phyloP scores from a whole-genome alignment of 2,113 vertebrate species.

The Trochalopteron elliotii region DNA sequence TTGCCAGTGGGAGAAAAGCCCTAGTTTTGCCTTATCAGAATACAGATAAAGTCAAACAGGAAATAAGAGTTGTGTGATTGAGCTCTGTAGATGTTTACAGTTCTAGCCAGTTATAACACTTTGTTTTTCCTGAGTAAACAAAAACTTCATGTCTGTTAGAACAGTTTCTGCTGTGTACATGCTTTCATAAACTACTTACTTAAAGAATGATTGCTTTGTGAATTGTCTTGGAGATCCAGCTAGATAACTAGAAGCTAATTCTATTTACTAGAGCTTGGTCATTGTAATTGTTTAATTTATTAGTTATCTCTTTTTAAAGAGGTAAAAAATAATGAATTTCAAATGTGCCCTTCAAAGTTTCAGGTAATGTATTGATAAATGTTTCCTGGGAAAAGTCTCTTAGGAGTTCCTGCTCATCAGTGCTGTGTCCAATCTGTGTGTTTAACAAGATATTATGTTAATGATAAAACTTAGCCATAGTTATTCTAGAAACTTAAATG shows the following conservation, averaged over 20 bases:
- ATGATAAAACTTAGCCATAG: not conserved
- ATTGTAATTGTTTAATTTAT: not conserved
- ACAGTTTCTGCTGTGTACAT: not conserved
- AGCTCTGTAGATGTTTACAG: conserved; percentile 29
- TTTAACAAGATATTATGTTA: not conserved
- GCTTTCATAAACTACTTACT: not conserved
- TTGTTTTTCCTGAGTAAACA: conserved; percentile 32
- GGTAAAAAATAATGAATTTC: not conserved
- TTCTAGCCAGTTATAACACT: conserved; percentile 5
- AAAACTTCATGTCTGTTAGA: not conserved
- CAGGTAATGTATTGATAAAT: not conserved
- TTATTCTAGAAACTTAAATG: not conserved
- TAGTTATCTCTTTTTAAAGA: not conserved
- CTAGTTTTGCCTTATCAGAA: conserved; percentile 2
- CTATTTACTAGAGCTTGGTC: not conserved
- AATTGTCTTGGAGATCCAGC: not conserved
- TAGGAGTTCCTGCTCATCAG: not conserved
- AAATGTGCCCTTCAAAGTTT: not conserved
- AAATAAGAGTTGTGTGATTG: not conserved
- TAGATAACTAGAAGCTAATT: not conserved
- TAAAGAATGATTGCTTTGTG: not conserved
- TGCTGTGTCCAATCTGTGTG: not conserved
- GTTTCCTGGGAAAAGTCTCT: not conserved
- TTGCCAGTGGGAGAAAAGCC: not conserved
- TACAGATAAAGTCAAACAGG: not conserved